These are phyloP conservation scores for Yponomeuta plumbellus DNA, from an alignment of 2,888 invertebrate species.

Conservation along the genomic window DNA sequence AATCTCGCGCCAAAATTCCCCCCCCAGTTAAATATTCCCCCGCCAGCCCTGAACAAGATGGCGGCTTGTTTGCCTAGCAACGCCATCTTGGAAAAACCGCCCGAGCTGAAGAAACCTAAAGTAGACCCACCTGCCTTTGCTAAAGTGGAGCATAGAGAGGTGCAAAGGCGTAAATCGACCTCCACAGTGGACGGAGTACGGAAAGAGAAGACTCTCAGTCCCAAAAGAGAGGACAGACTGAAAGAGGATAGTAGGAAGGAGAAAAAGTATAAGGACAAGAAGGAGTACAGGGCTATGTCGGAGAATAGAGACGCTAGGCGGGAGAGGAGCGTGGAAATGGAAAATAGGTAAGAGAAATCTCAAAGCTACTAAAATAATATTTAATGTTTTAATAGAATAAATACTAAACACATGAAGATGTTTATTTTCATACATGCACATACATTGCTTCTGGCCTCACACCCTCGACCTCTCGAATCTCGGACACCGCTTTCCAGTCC, in stretches of 20 bases:
- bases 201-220: constrained; percentile 23
- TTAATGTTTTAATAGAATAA: too few species aligned
- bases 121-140: not conserved
- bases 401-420: too few species aligned
- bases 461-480: too few species aligned
- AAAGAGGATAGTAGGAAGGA: constrained; percentile 37
- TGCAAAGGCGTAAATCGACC: too few species aligned
- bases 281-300: constrained; percentile 45
- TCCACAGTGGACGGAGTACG: not conserved
- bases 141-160: constrained; percentile 2
- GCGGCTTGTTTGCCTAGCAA: not conserved
- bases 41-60: constrained; percentile 16
- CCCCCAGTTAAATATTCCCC: constrained; percentile 27
- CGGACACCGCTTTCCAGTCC: too few species aligned
- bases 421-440: too few species aligned
- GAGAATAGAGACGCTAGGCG: constrained; percentile 41
- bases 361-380: not conserved
- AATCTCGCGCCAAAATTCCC: not conserved
- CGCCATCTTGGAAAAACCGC: constrained; percentile 9
- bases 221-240: constrained; percentile 28
- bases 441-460: too few species aligned
- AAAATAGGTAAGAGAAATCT: not conserved
- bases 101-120: constrained; percentile 14
- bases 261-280: constrained; percentile 47
- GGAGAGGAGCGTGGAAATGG: constrained; percentile 28